Evolutionary conservation across 2,113 vertebrate genomes (phyloP), one percentile per base, ranked within the genome.

Genomic region (Calypte anna): DNA sequence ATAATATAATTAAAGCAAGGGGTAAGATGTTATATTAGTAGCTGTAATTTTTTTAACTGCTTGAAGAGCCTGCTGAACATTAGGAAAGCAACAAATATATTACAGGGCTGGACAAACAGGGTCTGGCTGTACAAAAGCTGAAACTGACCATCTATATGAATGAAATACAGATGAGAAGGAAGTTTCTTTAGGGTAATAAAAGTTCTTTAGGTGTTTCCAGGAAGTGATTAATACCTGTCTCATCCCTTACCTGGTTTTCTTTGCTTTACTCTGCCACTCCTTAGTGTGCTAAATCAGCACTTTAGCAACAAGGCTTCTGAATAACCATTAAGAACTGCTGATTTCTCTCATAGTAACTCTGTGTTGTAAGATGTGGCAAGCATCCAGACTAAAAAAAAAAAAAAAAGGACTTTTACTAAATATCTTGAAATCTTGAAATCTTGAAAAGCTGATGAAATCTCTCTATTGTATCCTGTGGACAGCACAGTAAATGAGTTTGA

Each of bases 231-330:
- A 64, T 66, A 78, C 55, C 31, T 57, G 54, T 68, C 38, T 95
- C 75, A 92, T 93, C 66, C 63, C 25, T 76, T 91, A 80, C 74
- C 51, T 67, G 51, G 57, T 63, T 91, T 74, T 78, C 43, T 91
- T 82, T 94, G 68, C 58, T 77, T 94, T 88, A 54, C 27, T 94
- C 63, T 83, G 87, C 74, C 89, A 91, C 91, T 91, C 93, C 94
- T 90, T 38, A 64, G 46, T 54, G 50, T 84, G 93, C 85, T 95
- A 73, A 76, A 81, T 91, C 93, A 96, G 88, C 94, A 91, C 79
- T 84, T 94, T 10, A 83, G 50, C 78, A 82, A 62, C 51, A 87
- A 86, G 76, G 81, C 74, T 87, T 28, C 69, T 74, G 44, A 87
- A 77, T 53, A 95, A 88, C 20, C 30, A 70, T 43, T 14, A 54